phyloP scores from a whole-genome alignment of 1,140 invertebrate genomes.

The Tyrophagus putrescentiae region DNA sequence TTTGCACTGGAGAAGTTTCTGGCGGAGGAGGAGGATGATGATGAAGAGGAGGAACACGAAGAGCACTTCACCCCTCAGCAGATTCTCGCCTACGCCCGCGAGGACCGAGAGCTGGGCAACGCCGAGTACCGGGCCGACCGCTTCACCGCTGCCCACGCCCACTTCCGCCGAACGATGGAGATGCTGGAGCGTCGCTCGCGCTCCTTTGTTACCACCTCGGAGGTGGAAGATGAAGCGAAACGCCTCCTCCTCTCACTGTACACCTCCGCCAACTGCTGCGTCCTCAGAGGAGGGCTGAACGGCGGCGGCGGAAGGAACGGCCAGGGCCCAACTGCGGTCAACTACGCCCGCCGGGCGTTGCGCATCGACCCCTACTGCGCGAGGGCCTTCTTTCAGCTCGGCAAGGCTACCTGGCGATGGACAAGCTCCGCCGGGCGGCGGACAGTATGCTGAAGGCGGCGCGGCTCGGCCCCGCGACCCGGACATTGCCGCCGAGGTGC shows the following conservation, averaged over 20 bases:
- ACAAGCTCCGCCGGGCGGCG: not conserved
- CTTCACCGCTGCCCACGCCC: conserved; percentile 52
- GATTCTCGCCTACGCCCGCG: conserved; percentile 9
- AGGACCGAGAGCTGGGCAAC: conserved; percentile 42
- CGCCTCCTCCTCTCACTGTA: conserved; percentile 51
- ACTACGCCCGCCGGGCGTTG: conserved; percentile 6
- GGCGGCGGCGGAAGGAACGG: no score
- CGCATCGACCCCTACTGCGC: conserved; percentile 10
- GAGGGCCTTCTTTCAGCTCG: conserved; percentile 18
- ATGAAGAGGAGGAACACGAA: no score
- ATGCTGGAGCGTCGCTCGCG: conserved; percentile 27
- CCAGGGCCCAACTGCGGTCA: conserved; percentile 6
- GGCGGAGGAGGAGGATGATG: no score
- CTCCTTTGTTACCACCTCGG: conserved; percentile 34
- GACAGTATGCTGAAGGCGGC: not conserved
- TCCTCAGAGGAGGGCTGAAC: no score
- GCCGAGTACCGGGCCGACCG: conserved; percentile 59
- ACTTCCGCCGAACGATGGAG: conserved; percentile 57
- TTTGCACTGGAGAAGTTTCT: not conserved
- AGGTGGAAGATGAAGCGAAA: conserved; percentile 42
- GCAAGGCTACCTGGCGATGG: not conserved
- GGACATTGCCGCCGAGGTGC: no score
- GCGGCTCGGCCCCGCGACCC: not conserved
- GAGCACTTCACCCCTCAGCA: conserved; percentile 2
- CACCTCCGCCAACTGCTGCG: conserved; percentile 17